A percentile compares a stretch with the other conserved stretches of the same genome.
Evolutionary conservation across 2,888 invertebrate genomes (phyloP).

Genomic region (Geophilus truncorum): DNA sequence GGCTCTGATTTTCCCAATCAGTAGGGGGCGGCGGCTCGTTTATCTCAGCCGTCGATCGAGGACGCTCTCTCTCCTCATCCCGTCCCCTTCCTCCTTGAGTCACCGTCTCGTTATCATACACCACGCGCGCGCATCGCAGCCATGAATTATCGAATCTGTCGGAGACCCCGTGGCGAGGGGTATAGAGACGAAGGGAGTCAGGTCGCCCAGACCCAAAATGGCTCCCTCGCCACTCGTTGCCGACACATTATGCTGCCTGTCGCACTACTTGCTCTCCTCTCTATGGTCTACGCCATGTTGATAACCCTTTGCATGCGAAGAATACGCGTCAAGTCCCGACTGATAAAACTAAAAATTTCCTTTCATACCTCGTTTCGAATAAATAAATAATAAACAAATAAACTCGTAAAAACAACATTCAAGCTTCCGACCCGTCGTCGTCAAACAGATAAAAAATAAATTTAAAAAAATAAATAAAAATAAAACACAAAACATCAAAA

Average conservation of each 20-base stretch:
- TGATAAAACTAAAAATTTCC: neutral
- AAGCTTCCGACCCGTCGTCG: neutral
- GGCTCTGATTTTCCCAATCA: constrained; percentile 16
- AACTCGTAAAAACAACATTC: neutral
- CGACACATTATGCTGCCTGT: constrained; percentile 32
- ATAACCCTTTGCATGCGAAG: constrained; percentile 30
- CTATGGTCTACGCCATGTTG: constrained; percentile 13
- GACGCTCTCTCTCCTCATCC: neutral
- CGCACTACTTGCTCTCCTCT: neutral
- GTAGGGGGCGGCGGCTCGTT: constrained; percentile 20
- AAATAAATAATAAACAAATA: neutral
- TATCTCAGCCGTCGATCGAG: constrained; percentile 20
- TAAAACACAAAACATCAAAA: neutral
- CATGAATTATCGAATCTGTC: constrained; percentile 20
- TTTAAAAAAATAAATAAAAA: neutral
- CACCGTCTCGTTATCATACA: constrained; percentile 20
- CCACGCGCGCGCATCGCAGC: constrained; percentile 16
- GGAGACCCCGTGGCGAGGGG: constrained; percentile 20
- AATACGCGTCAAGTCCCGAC: neutral
- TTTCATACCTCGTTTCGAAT: neutral
- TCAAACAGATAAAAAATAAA: neutral
- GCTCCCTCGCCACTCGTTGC: constrained; percentile 32
- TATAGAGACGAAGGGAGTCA: constrained; percentile 8
- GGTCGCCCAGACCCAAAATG: constrained; percentile 25
- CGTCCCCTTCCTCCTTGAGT: neutral